These are phyloP conservation scores for Furnarius figulus DNA, from an alignment of 2,113 vertebrate species.

Conservation along the genomic window DNA sequence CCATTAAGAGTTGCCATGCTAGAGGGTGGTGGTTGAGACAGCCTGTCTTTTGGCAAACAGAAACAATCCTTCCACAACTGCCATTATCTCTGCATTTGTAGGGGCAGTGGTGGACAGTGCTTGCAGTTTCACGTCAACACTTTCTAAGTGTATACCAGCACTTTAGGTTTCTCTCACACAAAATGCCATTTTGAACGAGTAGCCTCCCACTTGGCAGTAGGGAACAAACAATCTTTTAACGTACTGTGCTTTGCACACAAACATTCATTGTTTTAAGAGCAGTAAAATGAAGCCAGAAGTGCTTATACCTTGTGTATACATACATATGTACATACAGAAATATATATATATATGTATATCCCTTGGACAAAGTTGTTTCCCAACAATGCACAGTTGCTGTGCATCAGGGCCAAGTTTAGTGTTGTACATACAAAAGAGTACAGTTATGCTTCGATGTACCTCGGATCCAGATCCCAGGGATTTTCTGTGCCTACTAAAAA, in stretches of 20 bases:
- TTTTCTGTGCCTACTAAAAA: not conserved
- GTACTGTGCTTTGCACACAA: slow-evolving; percentile 81
- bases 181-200: slow-evolving; percentile 28
- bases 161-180: slow-evolving; percentile 44
- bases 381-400: slow-evolving; percentile 71
- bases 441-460: not conserved
- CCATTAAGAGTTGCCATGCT: not conserved
- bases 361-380: slow-evolving; percentile 54
- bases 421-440: slow-evolving; percentile 58
- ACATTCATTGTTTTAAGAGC: slow-evolving; percentile 77
- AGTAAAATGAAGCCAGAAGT: slow-evolving; percentile 81
- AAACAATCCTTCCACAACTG: not conserved
- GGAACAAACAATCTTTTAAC: slow-evolving; percentile 71
- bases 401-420: slow-evolving; percentile 48
- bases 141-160: slow-evolving; percentile 33
- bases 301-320: slow-evolving; percentile 76
- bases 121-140: slow-evolving; percentile 12
- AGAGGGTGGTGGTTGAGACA: slow-evolving; percentile 13
- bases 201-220: slow-evolving; percentile 55
- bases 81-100: not conserved
- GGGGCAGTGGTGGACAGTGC: not conserved
- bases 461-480: not conserved
- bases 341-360: slow-evolving; percentile 69
- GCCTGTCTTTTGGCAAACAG: not conserved
- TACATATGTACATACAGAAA: slow-evolving; percentile 64